A percentile compares a stretch with the other conserved stretches of the same genome.
Conservation (phyloP, 2,797 vertebrate species). For the Lophius americanus region DNA sequence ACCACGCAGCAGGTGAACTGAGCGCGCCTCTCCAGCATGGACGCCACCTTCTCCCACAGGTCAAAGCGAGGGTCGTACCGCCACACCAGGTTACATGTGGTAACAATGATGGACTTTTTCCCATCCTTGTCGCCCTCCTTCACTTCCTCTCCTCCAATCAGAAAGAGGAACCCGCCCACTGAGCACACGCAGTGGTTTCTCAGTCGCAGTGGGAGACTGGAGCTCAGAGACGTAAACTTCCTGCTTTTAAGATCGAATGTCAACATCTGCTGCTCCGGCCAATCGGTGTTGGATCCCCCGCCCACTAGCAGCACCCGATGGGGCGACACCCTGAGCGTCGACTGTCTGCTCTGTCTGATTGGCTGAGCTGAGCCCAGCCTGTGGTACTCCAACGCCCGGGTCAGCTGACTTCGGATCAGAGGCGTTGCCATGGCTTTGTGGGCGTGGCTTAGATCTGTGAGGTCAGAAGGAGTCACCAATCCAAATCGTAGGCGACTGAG, state of each 20-base stretch:
- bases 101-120: constrained; percentile 54
- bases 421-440: constrained; percentile 83
- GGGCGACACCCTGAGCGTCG: constrained; percentile 82
- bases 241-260: constrained; percentile 85
- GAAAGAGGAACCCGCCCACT: constrained; percentile 91
- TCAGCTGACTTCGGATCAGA: constrained; percentile 86
- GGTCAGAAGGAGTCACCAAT: constrained; percentile 79
- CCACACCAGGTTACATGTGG: constrained; percentile 84
- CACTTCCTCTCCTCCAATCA: constrained; percentile 88
- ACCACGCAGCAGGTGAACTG: constrained; percentile 89
- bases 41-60: constrained; percentile 82
- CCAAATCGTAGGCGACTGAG: constrained; percentile 89
- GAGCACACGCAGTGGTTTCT: constrained; percentile 87
- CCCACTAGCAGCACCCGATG: constrained; percentile 87
- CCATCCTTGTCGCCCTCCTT: constrained; percentile 60
- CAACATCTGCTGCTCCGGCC: constrained; percentile 78
- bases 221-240: constrained; percentile 78
- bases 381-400: constrained; percentile 92
- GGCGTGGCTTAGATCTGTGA: constrained; percentile 77
- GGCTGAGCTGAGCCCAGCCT: constrained; percentile 84
- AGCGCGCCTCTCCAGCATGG: constrained; percentile 87
- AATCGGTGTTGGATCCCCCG: constrained; percentile 79
- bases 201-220: constrained; percentile 76
- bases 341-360: constrained; percentile 85
- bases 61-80: constrained; percentile 92